Evolutionary conservation across 2,113 vertebrate genomes (phyloP), one percentile per base, ranked within the genome.

Genomic region (Etheostoma spectabile): DNA sequence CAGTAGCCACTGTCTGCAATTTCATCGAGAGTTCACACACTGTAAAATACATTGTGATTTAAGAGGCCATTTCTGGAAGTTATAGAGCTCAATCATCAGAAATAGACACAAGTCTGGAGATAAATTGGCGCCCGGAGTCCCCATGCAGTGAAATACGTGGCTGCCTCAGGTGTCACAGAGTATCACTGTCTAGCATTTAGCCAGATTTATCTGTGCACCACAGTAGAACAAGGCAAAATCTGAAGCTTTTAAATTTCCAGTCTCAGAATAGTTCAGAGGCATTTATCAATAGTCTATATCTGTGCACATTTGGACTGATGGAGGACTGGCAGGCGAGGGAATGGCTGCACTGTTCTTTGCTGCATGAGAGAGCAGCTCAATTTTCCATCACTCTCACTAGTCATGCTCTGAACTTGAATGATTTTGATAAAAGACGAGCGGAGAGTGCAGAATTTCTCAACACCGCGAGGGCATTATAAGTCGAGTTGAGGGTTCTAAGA

Each of bases 11-110:
- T 91, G 94, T 95, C 95, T 93, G 95, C 95, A 94, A 96, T 96
- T 96, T 96, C 95, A 94, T 92, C 91, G 53, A 94, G 93, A 94
- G 95, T 96, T 96, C 96, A 95, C 95, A 95, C 96, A 96, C 90
- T 95, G 95, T 96, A 97, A 96, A 97, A 97, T 96, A 96, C 96
- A 96, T 94, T 95, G 95, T 96, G 97, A 97, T 97, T 97, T 97
- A 96, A 97, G 96, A 96, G 96, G 95, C 96, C 95, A 96, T 94
- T 97, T 96, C 95, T 96, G 96, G 96, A 97, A 96, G 96, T 96
- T 96, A 96, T 95, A 94, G 96, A 96, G 95, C 96, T 97, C 96
- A 96, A 97, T 97, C 96, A 97, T 95, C 95, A 96, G 93, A 95
- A 96, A 96, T 94, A 96, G 96, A 96, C 93, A 96, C 95, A 96